phyloP scores from a whole-genome alignment of 2,888 invertebrate species.

The Calameuta pallipes region DNA sequence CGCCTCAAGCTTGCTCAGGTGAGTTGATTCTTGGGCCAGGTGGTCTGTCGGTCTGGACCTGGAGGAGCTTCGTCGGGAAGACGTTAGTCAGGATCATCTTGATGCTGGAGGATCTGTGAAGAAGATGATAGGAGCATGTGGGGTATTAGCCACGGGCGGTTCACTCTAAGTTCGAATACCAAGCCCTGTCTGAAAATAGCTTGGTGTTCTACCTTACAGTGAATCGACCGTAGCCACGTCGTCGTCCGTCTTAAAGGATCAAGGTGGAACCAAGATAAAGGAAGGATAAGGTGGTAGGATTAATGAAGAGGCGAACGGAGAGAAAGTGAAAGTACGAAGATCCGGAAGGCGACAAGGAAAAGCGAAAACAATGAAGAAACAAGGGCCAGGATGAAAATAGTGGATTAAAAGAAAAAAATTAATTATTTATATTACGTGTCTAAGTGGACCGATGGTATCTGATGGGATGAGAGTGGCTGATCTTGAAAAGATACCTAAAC shows the following conservation, averaged over 20 bases:
- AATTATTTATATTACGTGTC: conserved; percentile 45
- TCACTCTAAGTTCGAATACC: conserved; percentile 95
- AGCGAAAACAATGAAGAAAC: conserved; percentile 5
- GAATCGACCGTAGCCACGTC: conserved; percentile 73
- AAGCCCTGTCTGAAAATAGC: conserved; percentile 80
- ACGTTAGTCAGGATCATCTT: background rate
- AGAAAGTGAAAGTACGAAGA: conserved; percentile 7
- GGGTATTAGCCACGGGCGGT: conserved; percentile 67
- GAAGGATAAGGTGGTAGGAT: background rate
- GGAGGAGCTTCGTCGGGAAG: background rate
- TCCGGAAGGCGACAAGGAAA: conserved; percentile 5
- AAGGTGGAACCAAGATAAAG: conserved; percentile 10
- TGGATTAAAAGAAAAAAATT: conserved; percentile 19
- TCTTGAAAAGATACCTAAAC: background rate
- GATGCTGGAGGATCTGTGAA: background rate
- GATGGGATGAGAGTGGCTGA: background rate
- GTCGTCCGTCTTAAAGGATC: conserved; percentile 8
- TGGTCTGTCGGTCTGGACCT: background rate
- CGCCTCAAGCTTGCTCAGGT: conserved; percentile 96
- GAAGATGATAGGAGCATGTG: background rate
- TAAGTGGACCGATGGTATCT: conserved; percentile 35
- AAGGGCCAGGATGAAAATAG: background rate
- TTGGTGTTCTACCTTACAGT: conserved; percentile 99
- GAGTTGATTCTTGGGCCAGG: conserved; percentile 46
- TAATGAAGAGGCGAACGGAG: conserved; percentile 2